Conservation (phyloP, 2,888 invertebrate genomes). For the Lithophane leautieri region DNA sequence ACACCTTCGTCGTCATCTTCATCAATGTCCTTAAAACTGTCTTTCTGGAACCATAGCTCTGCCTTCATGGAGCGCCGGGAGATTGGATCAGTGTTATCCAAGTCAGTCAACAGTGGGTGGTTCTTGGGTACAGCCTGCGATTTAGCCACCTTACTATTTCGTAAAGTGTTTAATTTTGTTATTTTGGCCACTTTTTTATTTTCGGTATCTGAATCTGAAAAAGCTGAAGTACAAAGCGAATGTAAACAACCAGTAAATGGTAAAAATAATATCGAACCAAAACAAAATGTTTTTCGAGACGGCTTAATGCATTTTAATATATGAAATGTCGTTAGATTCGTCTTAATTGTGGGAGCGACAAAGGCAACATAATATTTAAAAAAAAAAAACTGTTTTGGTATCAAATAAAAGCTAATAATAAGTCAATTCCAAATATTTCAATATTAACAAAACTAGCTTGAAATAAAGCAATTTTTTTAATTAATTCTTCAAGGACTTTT, state of each 20-base stretch:
- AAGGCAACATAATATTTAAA: too few species aligned
- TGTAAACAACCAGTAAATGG: neutral
- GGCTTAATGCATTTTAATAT: too few species aligned
- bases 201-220: slow-evolving; percentile 92
- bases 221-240: slow-evolving; percentile 82
- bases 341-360: too few species aligned
- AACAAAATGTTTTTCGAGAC: too few species aligned
- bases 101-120: slow-evolving; percentile 94
- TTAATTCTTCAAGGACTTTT: too few species aligned
- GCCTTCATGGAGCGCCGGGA: slow-evolving; percentile 94
- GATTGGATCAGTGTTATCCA: slow-evolving; percentile 94
- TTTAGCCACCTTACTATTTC: slow-evolving; percentile 79
- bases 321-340: too few species aligned
- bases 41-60: slow-evolving; percentile 96
- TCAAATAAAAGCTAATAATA: too few species aligned
- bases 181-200: slow-evolving; percentile 81
- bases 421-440: too few species aligned
- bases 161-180: slow-evolving; percentile 84
- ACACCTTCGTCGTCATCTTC: slow-evolving; percentile 96
- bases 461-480: too few species aligned
- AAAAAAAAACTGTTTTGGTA: too few species aligned
- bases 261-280: neutral
- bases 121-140: slow-evolving; percentile 79
- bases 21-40: slow-evolving; percentile 94
- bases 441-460: too few species aligned